Base-by-base conservation (phyloP, 2,888 invertebrate species). In the Drosophila quinaria region DNA sequence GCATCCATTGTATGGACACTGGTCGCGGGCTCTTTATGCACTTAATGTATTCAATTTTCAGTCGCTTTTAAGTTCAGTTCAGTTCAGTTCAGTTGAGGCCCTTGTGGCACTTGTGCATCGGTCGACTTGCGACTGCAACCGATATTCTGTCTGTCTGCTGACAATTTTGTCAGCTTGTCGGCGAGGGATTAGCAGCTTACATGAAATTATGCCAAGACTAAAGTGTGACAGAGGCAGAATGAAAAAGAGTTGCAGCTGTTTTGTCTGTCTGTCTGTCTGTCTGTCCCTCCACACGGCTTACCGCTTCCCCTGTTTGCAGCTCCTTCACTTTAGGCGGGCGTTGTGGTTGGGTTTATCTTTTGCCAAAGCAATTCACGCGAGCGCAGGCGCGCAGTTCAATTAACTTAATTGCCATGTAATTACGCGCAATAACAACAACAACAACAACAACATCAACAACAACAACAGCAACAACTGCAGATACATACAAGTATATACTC, bases 381-480 rank as follows among this genome's bases (percentile, higher is more conserved):
- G 69, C 78, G 67, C 75, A 81, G 74, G 79, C 79, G 87, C 84
- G 89, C 89, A 86, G 90, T 91, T 91, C 91, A 92, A 92, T 92
- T 92, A 92, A 92, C 82, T 91, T 92, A 92, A 92, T 92, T 91
- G 92, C 90, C 90, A 90, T 90, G 91, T 92, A 92, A 92, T 92
- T 92, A 91, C 81, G 81, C 63, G 76, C 73, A 63, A 10, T 55
- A 72, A 9, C 58, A 50, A 29, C 58, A 63, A 25, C 61, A 51
- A 0, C 47, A 60, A 25, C 22, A 22, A 0, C 22, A 63, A 13
- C 61, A 51, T 0, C 55, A 52, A 11, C 25, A 49, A 22, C 63
- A 71, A 8, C 56, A 44, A 19, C 52, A 44, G 15, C 52, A 63
- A 15, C 61, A 51, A 0, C 55, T 56, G 13, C 33, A 49, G 10